Base-by-base conservation (phyloP, 2,797 vertebrate species). In the Erpetoichthys calabaricus region DNA sequence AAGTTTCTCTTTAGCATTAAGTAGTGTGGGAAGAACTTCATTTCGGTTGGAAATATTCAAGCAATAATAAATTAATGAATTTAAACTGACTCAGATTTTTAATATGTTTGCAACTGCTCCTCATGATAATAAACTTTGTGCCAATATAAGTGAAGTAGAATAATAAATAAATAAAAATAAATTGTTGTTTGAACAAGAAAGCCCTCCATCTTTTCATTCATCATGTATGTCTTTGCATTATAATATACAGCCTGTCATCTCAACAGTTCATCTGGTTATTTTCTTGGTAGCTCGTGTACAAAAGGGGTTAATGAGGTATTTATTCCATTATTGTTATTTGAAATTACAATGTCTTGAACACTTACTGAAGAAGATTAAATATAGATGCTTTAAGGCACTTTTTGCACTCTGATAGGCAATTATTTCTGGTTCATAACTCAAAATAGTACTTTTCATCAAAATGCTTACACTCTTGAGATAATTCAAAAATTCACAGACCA, bases 361-460 rank as follows among this genome's bases (percentile, higher is more conserved):
- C 78, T 85, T 81, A 81, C 72, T 80, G 76, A 80, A 80, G 76
- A 74, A 78, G 72, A 76, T 81, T 73, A 80, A 78, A 77, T 81
- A 73, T 81, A 82, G 78, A 81, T 71, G 78, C 76, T 72, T 70
- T 78, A 70, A 78, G 73, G 80, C 73, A 76, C 73, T 74, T 76
- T 73, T 71, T 73, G 57, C 51, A 57, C 72, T 65, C 72, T 70
- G 74, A 77, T 70, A 67, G 70, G 70, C 72, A 68, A 69, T 73
- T 79, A 75, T 82, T 85, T 84, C 81, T 78, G 82, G 79, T 77
- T 81, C 80, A 77, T 85, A 80, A 82, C 79, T 73, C 78, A 77
- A 73, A 76, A 72, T 67, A 73, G 66, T 72, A 74, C 75, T 81
- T 79, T 78, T 80, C 74, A 75, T 84, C 73, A 73, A 70, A 73